phyloP scores from a whole-genome alignment of 2,797 vertebrate species.

The Molossus alvarezi region DNA sequence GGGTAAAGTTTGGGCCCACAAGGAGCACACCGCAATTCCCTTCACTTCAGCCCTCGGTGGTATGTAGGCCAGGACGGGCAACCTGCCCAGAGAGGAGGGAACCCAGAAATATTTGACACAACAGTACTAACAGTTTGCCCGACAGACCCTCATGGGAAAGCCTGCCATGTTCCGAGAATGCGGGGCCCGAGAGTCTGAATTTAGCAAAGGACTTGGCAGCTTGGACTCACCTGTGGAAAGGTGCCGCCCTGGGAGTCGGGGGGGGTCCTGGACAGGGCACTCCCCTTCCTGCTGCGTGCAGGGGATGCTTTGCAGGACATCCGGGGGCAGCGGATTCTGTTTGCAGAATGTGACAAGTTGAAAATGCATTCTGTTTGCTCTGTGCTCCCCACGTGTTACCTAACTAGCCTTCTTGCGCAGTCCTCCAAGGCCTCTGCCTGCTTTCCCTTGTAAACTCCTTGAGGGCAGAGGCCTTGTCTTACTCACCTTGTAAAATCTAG shows the following conservation, averaged over 20 bases:
- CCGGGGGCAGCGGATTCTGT: background rate
- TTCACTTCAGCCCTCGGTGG: background rate
- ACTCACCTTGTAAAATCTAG: conserved; percentile 53
- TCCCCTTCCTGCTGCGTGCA: background rate
- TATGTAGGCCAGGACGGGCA: background rate
- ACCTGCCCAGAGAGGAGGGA: background rate
- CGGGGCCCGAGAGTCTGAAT: background rate
- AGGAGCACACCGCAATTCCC: background rate
- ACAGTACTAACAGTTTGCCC: background rate
- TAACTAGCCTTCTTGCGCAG: background rate
- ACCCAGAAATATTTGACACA: background rate
- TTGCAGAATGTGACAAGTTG: conserved; percentile 27
- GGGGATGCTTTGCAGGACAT: background rate
- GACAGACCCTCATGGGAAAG: background rate
- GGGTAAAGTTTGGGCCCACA: background rate
- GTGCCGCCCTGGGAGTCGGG: fast-evolving
- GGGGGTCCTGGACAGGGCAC: no score
- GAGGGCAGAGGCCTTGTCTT: conserved; percentile 71
- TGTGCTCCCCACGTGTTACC: background rate
- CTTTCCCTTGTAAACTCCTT: conserved; percentile 60
- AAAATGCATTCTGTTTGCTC: background rate
- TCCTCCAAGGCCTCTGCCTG: conserved; percentile 12
- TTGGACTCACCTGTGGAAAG: fast-evolving
- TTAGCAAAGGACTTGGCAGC: background rate
- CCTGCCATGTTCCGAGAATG: background rate